Evolutionary conservation across 2,888 invertebrate genomes (phyloP).

Genomic region (Agrilus mali): DNA sequence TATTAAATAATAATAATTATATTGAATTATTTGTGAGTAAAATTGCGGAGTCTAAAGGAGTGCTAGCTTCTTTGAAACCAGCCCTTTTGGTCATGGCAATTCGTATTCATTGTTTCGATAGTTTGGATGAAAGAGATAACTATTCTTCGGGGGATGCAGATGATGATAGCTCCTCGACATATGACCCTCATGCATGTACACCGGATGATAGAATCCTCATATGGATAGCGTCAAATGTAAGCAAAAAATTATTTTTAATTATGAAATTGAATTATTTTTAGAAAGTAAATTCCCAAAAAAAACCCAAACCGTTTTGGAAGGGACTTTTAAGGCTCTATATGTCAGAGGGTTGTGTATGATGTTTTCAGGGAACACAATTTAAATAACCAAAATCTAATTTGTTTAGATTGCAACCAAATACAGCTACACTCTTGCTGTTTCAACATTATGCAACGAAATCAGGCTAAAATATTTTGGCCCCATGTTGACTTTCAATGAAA

Average conservation of each 20-base stretch:
- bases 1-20: too few species aligned
- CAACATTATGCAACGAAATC: slow-evolving; percentile 23
- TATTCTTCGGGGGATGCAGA: slow-evolving; percentile 8
- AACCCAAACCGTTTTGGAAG: too few species aligned
- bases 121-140: slow-evolving; percentile 7
- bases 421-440: slow-evolving; percentile 27
- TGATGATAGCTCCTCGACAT: slow-evolving; percentile 6
- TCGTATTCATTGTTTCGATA: slow-evolving; percentile 16
- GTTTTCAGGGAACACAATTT: too few species aligned
- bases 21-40: too few species aligned
- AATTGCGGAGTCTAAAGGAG: too few species aligned
- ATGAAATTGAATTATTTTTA: too few species aligned
- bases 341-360: too few species aligned
- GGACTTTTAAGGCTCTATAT: too few species aligned
- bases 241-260: too few species aligned
- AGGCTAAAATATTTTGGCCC: slow-evolving; percentile 29
- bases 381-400: too few species aligned
- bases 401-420: slow-evolving; percentile 17
- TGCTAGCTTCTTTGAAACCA: slow-evolving; percentile 9
- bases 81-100: slow-evolving; percentile 23
- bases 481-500: slow-evolving; percentile 21
- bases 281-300: too few species aligned
- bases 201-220: slow-evolving; percentile 24
- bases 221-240: slow-evolving; percentile 25
- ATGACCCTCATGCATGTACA: slow-evolving; percentile 7